phyloP scores from a whole-genome alignment of 2,888 invertebrate genomes.

The Morpho deidamia region DNA sequence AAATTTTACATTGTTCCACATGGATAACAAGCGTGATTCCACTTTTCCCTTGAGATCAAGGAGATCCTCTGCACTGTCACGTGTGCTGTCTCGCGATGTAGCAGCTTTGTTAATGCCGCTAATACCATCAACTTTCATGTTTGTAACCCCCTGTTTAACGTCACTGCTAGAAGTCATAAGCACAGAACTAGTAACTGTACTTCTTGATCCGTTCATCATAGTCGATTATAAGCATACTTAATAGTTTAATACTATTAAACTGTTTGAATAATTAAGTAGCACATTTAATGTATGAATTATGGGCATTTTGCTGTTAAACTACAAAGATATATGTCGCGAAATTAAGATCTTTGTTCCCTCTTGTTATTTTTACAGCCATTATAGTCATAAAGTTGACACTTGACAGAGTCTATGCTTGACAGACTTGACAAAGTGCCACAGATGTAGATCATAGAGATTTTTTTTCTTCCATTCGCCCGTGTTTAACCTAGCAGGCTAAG shows the following conservation, averaged over 20 bases:
- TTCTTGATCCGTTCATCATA: conserved; percentile 57
- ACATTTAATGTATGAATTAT: too few relatives aligned
- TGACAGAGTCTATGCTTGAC: too few relatives aligned
- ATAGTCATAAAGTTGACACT: too few relatives aligned
- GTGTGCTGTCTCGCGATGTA: conserved; percentile 45
- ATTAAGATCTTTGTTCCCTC: too few relatives aligned
- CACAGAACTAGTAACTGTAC: conserved; percentile 43
- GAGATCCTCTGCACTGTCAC: conserved; percentile 59
- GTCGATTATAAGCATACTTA: conserved; percentile 10
- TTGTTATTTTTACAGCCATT: too few relatives aligned
- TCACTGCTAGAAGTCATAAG: conserved; percentile 40
- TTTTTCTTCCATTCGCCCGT: too few relatives aligned
- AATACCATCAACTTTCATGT: conserved; percentile 37
- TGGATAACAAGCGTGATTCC: conserved; percentile 88
- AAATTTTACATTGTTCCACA: conserved; percentile 96
- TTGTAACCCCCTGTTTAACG: conserved; percentile 37
- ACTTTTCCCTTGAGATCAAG: conserved; percentile 85
- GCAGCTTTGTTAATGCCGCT: conserved; percentile 37
- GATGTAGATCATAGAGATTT: too few relatives aligned
- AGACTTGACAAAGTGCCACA: too few relatives aligned
- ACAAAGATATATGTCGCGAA: too few relatives aligned
- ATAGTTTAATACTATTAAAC: not conserved
- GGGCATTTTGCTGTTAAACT: too few relatives aligned
- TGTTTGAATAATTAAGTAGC: not conserved
- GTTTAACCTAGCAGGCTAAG: too few relatives aligned